Evolutionary conservation across 64 coral and sea anemone genomes (phyloP), one percentile per base, ranked within the genome.

Genomic region (Dendronephthya gigantea): DNA sequence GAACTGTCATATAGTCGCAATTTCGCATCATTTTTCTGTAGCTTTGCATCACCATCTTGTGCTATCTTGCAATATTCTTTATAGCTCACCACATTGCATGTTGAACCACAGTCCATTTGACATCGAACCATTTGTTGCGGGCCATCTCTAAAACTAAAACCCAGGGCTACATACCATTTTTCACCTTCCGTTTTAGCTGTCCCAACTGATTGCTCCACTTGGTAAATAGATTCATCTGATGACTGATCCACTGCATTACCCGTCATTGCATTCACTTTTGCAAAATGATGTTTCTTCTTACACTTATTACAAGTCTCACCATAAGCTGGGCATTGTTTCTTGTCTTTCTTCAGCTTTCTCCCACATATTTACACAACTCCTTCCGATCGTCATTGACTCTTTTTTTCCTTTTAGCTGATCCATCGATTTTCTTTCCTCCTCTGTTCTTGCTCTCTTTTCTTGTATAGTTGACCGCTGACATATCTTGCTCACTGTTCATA

Each of bases 81-180:
- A 48, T 75, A 88, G 75, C 72, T 88, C 39, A 88, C 15, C 30
- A 82, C 45, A 85, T 90, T 90, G 69, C 89, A 90, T 68, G 89
- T 90, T 22, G 83, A 85, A 23, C 89, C 89, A 82, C 84, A 82
- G 39, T 90, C 89, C 83, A 90, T 85, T 58, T 90, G 48, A 38
- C 83, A 85, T 17, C 33, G 38, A 13, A 90, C 83, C 23, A 9
- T 35, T 15, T 13, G 32, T 76, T 62, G 41, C 37, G 3, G 45
- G 4, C 25, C 66, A 43, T 34, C 13, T 59, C 29, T 48, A 40
- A 85, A 40, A 0, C 23, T 76, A 29, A 90, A 52, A 58, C 81
- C 75, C 8, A 76, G 84, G 41, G 68, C 65, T 68, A 7, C 66
- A 34, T 79, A 75, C 48, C 48, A 47, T 59, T 86, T 85, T 1